Evolutionary conservation across 1,140 invertebrate genomes (phyloP).

Genomic region (Drosophila miranda): DNA sequence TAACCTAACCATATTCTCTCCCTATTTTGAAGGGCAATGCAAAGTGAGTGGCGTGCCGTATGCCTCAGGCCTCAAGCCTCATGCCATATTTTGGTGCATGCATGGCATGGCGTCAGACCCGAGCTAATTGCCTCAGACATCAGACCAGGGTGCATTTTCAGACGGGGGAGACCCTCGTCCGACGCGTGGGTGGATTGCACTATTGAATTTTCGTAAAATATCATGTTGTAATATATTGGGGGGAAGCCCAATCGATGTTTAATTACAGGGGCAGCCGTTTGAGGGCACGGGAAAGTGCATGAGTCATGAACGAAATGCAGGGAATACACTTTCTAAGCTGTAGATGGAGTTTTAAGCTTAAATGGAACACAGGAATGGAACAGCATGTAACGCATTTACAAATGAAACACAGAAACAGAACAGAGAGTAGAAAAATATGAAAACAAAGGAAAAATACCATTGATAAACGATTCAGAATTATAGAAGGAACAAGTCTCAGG

Average conservation of each 20-base stretch:
- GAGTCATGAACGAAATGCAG: constrained; percentile 5
- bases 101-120: constrained; percentile 8
- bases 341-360: too few species aligned
- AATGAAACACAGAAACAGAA: too few species aligned
- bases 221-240: constrained; percentile 38
- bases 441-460: too few species aligned
- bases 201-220: constrained; percentile 39
- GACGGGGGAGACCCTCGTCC: neutral
- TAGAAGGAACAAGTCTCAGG: too few species aligned
- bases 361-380: too few species aligned
- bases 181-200: constrained; percentile 21
- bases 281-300: neutral
- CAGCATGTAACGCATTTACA: too few species aligned
- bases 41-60: constrained; percentile 1
- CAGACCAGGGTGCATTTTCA: constrained; percentile 19
- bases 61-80: neutral
- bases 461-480: too few species aligned
- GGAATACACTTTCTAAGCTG: too few species aligned
- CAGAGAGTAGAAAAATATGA: too few species aligned
- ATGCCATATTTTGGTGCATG: too few species aligned
- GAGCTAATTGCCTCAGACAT: constrained; percentile 30
- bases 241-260: constrained; percentile 20
- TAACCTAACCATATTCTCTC: constrained; percentile 49
- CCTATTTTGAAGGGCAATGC: constrained; percentile 64
- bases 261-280: constrained; percentile 3